Evolutionary conservation across 2,888 invertebrate species (phyloP), one percentile per base, ranked within the genome.

Genomic region (Hypsopygia costalis): DNA sequence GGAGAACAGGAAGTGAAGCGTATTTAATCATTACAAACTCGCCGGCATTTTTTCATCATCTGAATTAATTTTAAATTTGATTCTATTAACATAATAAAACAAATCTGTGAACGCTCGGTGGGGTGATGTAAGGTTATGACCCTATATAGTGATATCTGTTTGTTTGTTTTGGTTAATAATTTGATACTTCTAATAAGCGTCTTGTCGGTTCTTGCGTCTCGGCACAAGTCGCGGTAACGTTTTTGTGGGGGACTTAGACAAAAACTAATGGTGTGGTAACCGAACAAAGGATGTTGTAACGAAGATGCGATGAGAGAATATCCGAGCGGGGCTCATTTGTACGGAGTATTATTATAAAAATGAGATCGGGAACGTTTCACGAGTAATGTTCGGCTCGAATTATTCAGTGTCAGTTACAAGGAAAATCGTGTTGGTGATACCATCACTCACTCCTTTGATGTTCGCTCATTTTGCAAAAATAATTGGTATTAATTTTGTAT

Each of bases 21-120:
- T 74, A 68, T 75, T 78, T 73, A 76, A 81, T 78, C 65, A 73
- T 77, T 69, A 77, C 66, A 72, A 70, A 63, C 64, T 57, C 68
- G 60, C 64, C 62, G 58, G 69, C 55, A 69, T 69, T 76, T 75
- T 69, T 69, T 67, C 61, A 68, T 71, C 63, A 65, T 46, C 55
- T 57, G 67, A 73, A 76, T 78, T 75, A 77, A 75, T 82, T 80
- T 75, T 62, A 67, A 72, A 73, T 74, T 71, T 73, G 64, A 72
- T 70, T 72, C 64, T 70, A 78, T 79, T 76, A 74, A 65, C 77
- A 72, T 77, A 75, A 73, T 78, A 64, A 70, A 73, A 69, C 70
- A 72, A 74, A 73, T 70, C 68, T 61, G 59, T 61, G 56, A 51
- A 58, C 49, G 59, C 58, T 45, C 43, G 52, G 51, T 44, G 8